phyloP scores from a whole-genome alignment of 1,140 invertebrate species.

The Achatina immaculata region DNA sequence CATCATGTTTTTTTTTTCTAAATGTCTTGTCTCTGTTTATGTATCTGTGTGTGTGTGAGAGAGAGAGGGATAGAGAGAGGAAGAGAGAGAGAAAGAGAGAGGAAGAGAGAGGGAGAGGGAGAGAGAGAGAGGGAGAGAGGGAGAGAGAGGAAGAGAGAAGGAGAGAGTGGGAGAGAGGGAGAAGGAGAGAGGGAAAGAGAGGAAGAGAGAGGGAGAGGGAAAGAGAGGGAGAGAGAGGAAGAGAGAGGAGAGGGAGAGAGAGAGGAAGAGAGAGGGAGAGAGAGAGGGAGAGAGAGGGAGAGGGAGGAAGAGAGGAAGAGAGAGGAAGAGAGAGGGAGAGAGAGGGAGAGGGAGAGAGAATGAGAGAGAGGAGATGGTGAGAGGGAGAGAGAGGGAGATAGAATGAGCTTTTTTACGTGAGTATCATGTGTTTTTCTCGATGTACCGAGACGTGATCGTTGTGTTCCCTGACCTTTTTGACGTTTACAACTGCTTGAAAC shows the following conservation, averaged over 20 bases:
- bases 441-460: too few relatives aligned
- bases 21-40: too few relatives aligned
- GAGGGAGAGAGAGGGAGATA: too few relatives aligned
- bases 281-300: not conserved
- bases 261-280: not conserved
- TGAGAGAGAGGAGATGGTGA: not conserved
- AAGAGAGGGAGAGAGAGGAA: not conserved
- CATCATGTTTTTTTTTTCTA: too few relatives aligned
- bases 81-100: not conserved
- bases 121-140: not conserved
- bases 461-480: too few relatives aligned
- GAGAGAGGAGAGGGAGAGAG: slow-evolving; percentile 4
- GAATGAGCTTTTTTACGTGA: too few relatives aligned
- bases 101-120: not conserved
- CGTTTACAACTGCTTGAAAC: too few relatives aligned
- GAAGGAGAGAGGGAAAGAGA: not conserved
- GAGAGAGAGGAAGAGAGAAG: not conserved
- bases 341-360: not conserved
- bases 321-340: not conserved
- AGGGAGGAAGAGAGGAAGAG: not conserved
- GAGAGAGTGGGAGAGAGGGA: not conserved
- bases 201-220: not conserved
- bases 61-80: too few relatives aligned
- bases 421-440: too few relatives aligned
- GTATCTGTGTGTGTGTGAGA: too few relatives aligned